Conservation (phyloP, 2,797 vertebrate species). For the Ceryle rudis region DNA sequence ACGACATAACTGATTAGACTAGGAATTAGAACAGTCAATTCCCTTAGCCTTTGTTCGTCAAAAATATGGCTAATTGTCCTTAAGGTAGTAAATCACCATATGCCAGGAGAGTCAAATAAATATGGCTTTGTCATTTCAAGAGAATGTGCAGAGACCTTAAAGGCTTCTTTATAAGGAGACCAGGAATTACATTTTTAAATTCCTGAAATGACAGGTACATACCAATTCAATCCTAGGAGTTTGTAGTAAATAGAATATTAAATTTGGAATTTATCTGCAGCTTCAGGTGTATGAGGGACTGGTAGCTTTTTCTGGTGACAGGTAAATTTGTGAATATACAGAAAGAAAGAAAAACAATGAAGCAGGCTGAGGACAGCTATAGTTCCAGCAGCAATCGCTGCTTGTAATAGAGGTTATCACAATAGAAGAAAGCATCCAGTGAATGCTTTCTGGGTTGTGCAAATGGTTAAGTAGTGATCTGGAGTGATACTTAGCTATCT, state of each 20-base stretch:
- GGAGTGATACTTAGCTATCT: slow-evolving; percentile 76
- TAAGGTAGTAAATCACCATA: background rate
- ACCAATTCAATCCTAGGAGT: background rate
- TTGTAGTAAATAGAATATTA: background rate
- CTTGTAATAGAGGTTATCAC: background rate
- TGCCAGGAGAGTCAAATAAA: background rate
- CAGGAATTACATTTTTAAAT: background rate
- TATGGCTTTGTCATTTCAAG: background rate
- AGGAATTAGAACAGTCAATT: background rate
- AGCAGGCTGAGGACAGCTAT: background rate
- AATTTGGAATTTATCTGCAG: background rate
- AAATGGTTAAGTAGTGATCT: background rate
- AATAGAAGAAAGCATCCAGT: background rate
- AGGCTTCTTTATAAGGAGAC: background rate
- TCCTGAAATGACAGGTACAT: background rate
- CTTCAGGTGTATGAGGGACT: background rate
- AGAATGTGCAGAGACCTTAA: background rate
- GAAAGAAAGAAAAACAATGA: background rate
- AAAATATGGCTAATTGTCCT: background rate
- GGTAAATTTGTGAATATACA: background rate
- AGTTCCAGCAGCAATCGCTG: background rate
- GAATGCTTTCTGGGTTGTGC: background rate
- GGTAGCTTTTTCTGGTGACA: background rate
- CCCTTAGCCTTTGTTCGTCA: background rate
- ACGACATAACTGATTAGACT: background rate